Evolutionary conservation across 2,113 vertebrate genomes (phyloP).

Genomic region (Cynopterus brachyotis): DNA sequence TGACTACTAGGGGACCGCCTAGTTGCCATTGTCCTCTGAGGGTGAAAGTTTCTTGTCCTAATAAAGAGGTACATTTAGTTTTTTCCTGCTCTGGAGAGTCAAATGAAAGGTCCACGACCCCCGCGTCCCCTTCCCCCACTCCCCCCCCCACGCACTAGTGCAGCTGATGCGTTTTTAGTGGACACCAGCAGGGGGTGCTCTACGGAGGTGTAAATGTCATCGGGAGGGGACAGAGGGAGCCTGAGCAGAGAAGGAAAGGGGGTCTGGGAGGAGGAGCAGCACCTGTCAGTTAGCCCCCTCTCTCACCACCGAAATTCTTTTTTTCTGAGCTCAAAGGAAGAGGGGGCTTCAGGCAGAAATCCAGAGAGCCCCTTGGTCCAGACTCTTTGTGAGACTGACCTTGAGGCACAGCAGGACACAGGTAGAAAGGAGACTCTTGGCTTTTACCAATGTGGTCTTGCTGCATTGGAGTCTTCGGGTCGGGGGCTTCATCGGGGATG

Average conservation of each 20-base stretch:
- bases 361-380: not conserved
- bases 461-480: not conserved
- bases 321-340: not conserved
- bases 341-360: not conserved
- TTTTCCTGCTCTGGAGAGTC: not conserved
- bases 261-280: not conserved
- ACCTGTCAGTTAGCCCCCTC: not conserved
- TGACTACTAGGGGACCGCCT: not conserved
- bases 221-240: not conserved
- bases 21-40: not conserved
- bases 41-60: not conserved
- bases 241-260: not conserved
- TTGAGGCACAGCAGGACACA: not conserved
- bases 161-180: not conserved
- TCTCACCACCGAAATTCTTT: not conserved
- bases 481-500: too few species aligned
- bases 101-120: not conserved
- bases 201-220: not conserved
- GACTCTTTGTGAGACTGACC: not conserved
- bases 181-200: constrained; percentile 49
- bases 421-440: not conserved
- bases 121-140: too few species aligned
- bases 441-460: not conserved
- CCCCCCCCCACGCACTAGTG: not conserved
- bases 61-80: not conserved